Evolutionary conservation across 2,797 vertebrate species (phyloP), one percentile per base, ranked within the genome.

Genomic region (Phataginus tetradactyla): DNA sequence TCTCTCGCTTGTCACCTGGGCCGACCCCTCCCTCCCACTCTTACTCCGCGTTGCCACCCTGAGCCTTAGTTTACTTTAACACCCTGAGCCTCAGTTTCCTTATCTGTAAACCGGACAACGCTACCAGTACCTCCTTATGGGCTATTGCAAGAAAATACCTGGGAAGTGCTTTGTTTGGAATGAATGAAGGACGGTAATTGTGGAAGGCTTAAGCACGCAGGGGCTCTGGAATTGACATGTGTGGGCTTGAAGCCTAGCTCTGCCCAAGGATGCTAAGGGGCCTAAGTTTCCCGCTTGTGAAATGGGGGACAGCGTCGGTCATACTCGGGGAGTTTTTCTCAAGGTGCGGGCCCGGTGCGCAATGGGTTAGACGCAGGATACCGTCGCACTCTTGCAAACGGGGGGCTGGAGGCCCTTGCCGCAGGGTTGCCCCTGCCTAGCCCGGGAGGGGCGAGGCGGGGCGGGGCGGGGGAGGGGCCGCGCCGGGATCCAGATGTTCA

Each of bases 401-500:
- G 37, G 32, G 14, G 32, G 88, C 92, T 7, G 51, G 77, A 90
- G 88, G 91, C 96, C 87, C 92, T 49, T 0, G 75, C 69, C 3
- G 51, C 53, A 3, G 78, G 94, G 81, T 96, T 61, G 39, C 61
- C 0, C 51, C 74, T 11, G 95, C 86, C n/a, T 71, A 75, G 79
- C 79, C 69, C 9, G 15, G 79, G 77, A 77, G 51, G 69, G 87
- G 88, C 27, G 45, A 12, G 95, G 94, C 75, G 63, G 74, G 87
- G 88, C 27, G 94, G 83, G 94, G 51, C 84, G 95, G 96, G 83
- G 96, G 96, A 96, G 95, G 94, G 95, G 95, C 94, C 63, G 96
- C 94, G 81, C 96, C 92, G 72, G 96, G 72, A 92, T 97, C 97
- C 97, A 98, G 97, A 98, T 97, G 97, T 97, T 97, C 89, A n/a